phyloP scores from a whole-genome alignment of 1,140 invertebrate species.

The Zaprionus ghesquierei region DNA sequence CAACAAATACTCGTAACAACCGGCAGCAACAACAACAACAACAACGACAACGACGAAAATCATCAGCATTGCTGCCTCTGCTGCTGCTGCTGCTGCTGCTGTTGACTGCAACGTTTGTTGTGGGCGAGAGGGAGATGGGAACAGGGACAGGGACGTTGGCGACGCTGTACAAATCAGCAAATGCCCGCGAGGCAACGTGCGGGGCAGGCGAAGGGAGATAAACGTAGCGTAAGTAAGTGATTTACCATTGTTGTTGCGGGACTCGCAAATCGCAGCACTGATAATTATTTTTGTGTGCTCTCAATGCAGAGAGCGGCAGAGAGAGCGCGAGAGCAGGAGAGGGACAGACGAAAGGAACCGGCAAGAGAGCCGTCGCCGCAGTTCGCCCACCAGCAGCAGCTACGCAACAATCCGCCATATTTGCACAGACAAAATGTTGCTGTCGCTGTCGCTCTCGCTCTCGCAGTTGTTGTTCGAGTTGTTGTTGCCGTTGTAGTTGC shows the following conservation, averaged over 20 bases:
- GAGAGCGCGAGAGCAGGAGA: neutral
- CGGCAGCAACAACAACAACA: constrained; percentile 21
- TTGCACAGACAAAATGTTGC: constrained; percentile 45
- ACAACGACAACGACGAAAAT: constrained; percentile 35
- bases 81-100: neutral
- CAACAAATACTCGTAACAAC: constrained; percentile 48
- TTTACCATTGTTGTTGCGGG: constrained; percentile 36
- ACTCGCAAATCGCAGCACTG: constrained; percentile 54
- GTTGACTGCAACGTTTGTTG: neutral
- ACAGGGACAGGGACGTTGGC: too few relatives aligned
- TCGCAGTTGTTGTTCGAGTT: constrained; percentile 19
- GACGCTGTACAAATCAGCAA: constrained; percentile 49
- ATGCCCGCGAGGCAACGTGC: constrained; percentile 37
- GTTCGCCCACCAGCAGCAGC: too few relatives aligned
- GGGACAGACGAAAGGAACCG: neutral
- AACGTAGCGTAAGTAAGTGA: constrained; percentile 66
- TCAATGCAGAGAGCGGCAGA: constrained; percentile 26
- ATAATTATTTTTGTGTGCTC: constrained; percentile 71
- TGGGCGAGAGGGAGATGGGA: neutral
- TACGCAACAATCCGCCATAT: constrained; percentile 42
- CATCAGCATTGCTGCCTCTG: constrained; percentile 21
- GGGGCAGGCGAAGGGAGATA: constrained; percentile 12
- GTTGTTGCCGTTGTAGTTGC: constrained; percentile 11
- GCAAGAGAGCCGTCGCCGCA: too few relatives aligned
- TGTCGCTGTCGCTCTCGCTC: too few relatives aligned